Evolutionary conservation across 2,113 vertebrate genomes (phyloP).

Genomic region (Mobula birostris): DNA sequence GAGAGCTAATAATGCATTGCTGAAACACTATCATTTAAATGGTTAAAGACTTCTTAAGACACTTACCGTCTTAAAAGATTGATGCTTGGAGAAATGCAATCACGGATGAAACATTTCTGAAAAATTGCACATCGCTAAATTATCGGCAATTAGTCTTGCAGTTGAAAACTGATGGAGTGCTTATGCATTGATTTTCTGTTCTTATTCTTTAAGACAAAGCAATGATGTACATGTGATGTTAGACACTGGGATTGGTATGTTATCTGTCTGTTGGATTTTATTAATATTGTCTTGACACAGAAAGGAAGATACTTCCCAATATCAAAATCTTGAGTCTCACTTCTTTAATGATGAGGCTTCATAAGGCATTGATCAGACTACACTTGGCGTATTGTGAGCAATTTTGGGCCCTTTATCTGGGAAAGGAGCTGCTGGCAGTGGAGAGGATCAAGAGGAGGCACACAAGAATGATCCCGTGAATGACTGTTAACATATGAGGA

Average conservation of each 20-base stretch:
- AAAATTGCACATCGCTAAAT: constrained; percentile 33
- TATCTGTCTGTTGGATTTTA: not conserved
- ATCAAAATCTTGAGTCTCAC: not conserved
- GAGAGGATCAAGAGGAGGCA: no score
- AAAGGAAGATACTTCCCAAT: not conserved
- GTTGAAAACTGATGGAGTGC: not conserved
- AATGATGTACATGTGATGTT: not conserved
- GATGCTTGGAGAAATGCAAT: not conserved
- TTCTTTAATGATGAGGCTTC: no score
- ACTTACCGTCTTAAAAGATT: not conserved
- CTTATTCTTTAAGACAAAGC: constrained; percentile 27
- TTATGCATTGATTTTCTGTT: constrained; percentile 12
- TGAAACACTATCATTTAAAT: not conserved
- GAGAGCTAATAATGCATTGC: not conserved
- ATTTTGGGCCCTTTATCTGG: no score
- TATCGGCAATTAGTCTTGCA: constrained; percentile 30
- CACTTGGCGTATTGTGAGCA: no score
- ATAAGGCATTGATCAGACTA: no score
- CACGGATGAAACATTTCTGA: not conserved
- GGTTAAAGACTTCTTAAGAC: not conserved
- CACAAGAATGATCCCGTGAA: no score
- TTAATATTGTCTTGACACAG: not conserved
- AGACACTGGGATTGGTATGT: not conserved
- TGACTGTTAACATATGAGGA: no score
- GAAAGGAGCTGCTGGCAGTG: no score